Base-by-base conservation (phyloP, 2,113 vertebrate genomes). In the Nymphicus hollandicus region DNA sequence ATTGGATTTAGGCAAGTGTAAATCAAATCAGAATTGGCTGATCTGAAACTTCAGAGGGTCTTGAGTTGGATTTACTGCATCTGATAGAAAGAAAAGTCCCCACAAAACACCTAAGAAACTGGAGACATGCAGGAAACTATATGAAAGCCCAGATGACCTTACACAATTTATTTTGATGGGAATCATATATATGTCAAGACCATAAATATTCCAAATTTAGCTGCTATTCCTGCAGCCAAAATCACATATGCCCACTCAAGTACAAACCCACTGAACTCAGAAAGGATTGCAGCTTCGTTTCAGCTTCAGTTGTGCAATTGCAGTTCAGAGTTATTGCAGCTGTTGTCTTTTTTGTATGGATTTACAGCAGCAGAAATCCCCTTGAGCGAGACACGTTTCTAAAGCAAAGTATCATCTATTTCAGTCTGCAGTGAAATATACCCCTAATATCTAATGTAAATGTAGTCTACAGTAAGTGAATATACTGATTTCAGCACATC, bases 301-400 rank as follows among this genome's bases (percentile, higher is more conserved):
- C 91, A 84, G 70, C 79, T 86, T 93, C 69, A 79, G 88, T 92
- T 96, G 73, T 93, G 83, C 81, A 90, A 87, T 72, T 87, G 70
- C 86, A 76, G 83, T 41, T 89, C 44, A 63, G 93, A 88, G 79
- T 72, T 72, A 71, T 16, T 92, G 81, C 70, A 69, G 61, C 66
- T 79, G 73, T 56, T 89, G 41, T 78, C 37, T 72, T 81, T 65
- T 81, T 61, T 31, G 9, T 56, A 61, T 63, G 73, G 77, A 85
- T 92, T 93, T 91, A 95, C 43, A 85, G 78, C 0, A 0, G 63
- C 65, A 95, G 83, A 89, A 86, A 87, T 80, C 46, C 73, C 81
- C 78, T 80, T 71, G 77, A 94, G 81, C 73, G n/a, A 84, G 53
- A 81, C 80, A 77, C 73, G 72, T 93, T 95, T 91, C 80, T 90